Evolutionary conservation across 2,888 invertebrate species (phyloP).

Genomic region (Noctua pronuba): DNA sequence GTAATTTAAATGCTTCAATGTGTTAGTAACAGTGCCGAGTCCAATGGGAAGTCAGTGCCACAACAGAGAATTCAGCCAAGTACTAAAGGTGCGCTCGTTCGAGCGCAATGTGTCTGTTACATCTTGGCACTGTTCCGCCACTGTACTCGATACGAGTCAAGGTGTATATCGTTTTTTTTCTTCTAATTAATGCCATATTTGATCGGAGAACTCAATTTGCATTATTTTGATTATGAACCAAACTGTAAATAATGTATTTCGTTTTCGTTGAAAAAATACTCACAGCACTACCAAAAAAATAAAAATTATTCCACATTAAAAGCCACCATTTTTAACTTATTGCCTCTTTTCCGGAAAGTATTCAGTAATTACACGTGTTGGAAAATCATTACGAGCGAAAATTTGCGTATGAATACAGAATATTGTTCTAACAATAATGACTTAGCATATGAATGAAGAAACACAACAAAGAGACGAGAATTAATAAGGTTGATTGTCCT

Average conservation of each 20-base stretch:
- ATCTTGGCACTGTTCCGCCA: neutral
- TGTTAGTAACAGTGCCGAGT: neutral
- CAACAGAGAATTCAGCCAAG: neutral
- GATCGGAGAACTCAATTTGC: neutral
- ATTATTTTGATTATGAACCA: neutral
- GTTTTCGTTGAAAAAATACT: neutral
- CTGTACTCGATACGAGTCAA: neutral
- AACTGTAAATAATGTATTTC: neutral
- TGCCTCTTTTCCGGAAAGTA: slow-evolving; percentile 7
- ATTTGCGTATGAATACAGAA: slow-evolving; percentile 39
- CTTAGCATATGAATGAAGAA: slow-evolving; percentile 38
- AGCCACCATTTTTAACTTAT: neutral
- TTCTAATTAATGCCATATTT: neutral
- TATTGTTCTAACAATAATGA: slow-evolving; percentile 1
- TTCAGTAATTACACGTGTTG: slow-evolving; percentile 11
- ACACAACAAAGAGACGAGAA: slow-evolving; percentile 18
- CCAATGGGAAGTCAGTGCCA: neutral
- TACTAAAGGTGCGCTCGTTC: neutral
- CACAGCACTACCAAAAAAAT: neutral
- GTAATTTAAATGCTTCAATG: neutral
- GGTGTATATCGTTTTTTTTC: too few species aligned
- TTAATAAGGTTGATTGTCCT: slow-evolving; percentile 24
- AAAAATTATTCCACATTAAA: neutral
- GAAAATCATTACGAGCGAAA: slow-evolving; percentile 7
- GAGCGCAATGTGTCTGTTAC: neutral